These are phyloP conservation scores for Hylaeus volcanicus DNA, from an alignment of 1,140 invertebrate species.

Conservation along the genomic window DNA sequence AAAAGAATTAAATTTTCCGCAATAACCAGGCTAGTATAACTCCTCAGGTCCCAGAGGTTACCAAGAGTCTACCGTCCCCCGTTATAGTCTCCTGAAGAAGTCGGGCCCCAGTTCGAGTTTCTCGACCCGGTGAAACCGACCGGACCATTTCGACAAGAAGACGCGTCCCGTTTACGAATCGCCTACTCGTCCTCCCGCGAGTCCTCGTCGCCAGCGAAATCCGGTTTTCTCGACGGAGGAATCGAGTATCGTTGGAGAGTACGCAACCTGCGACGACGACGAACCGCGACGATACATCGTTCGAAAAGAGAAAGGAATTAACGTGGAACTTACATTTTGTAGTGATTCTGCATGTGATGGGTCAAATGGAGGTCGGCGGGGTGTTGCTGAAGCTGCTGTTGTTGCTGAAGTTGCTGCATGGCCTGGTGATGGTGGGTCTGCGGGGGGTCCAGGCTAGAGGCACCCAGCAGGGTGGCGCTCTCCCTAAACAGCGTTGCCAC, in stretches of 20 bases:
- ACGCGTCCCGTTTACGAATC: constrained; percentile 1
- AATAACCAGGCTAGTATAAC: too few species aligned
- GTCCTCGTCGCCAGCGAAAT: neutral
- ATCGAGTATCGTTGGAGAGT: neutral
- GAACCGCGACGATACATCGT: too few species aligned
- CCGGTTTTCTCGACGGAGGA: neutral
- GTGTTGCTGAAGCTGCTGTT: constrained; percentile 67
- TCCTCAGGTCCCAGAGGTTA: too few species aligned
- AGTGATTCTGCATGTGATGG: constrained; percentile 79
- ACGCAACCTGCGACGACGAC: too few species aligned
- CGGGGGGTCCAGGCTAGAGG: constrained; percentile 82
- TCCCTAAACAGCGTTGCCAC: constrained; percentile 86
- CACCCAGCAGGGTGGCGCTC: constrained; percentile 85
- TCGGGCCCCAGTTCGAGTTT: too few species aligned
- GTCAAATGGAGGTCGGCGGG: constrained; percentile 73
- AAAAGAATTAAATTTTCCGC: too few species aligned
- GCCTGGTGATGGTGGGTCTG: constrained; percentile 76
- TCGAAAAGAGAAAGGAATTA: neutral
- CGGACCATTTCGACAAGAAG: neutral
- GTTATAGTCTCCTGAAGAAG: too few species aligned
- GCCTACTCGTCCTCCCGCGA: neutral
- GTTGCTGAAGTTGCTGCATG: constrained; percentile 74
- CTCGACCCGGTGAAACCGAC: too few species aligned
- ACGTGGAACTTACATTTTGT: constrained; percentile 76
- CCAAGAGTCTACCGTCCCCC: too few species aligned